Evolutionary conservation across 2,113 vertebrate species (phyloP).

Genomic region (Mesembrinibis cayennensis): DNA sequence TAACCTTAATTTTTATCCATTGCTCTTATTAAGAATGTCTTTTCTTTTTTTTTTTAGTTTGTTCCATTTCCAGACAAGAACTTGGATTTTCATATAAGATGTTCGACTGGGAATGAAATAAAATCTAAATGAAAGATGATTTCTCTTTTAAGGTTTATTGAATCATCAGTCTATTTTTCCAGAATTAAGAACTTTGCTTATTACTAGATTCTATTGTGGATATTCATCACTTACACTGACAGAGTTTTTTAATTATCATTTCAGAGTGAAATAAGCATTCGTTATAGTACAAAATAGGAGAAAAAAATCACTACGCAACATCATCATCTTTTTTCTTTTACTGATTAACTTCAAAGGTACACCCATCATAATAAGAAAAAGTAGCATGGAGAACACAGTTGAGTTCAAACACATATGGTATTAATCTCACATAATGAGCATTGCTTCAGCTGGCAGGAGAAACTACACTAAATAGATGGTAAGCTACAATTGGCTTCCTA

Average conservation of each 20-base stretch:
- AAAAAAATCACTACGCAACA: constrained; percentile 7
- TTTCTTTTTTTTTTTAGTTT: background rate
- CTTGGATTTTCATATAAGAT: background rate
- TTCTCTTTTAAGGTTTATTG: background rate
- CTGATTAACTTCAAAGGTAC: constrained; percentile 31
- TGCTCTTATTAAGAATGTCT: background rate
- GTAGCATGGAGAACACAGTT: background rate
- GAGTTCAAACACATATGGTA: constrained; percentile 25
- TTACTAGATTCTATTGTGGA: background rate
- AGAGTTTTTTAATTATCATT: constrained; percentile 25
- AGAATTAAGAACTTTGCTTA: constrained; percentile 20
- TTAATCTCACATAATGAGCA: constrained; percentile 48
- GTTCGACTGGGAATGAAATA: background rate
- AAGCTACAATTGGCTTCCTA: constrained; percentile 40
- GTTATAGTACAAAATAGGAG: constrained; percentile 1
- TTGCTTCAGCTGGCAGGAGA: constrained; percentile 30
- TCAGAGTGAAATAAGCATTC: constrained; percentile 15
- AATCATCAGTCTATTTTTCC: background rate
- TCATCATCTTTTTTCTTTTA: background rate
- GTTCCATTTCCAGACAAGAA: background rate
- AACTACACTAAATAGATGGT: constrained; percentile 37
- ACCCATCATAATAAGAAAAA: background rate
- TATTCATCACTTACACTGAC: background rate
- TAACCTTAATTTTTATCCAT: background rate
- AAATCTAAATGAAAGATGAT: background rate